Evolutionary conservation across 2,888 invertebrate species (phyloP).

Genomic region (Plusia festucae): DNA sequence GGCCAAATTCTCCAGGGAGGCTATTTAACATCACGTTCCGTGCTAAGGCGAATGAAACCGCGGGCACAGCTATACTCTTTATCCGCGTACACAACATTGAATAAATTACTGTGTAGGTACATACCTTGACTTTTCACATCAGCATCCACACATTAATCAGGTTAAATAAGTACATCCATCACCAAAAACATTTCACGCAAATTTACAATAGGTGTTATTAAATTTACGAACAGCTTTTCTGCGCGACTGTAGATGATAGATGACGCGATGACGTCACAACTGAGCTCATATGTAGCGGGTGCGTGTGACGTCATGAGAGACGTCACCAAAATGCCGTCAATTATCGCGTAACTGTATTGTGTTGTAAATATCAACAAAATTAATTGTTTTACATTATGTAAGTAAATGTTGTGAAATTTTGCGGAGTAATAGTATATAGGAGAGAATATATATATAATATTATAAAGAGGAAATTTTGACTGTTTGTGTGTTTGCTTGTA

Average conservation of each 20-base stretch:
- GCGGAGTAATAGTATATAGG: too few relatives aligned
- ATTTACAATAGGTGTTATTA: conserved; percentile 48
- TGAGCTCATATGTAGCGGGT: conserved; percentile 39
- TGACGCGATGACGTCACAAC: conserved; percentile 45
- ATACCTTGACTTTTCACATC: background rate
- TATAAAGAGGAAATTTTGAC: too few relatives aligned
- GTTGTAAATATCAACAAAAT: background rate
- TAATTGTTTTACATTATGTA: background rate
- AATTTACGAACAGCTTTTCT: conserved; percentile 36
- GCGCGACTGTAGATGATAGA: conserved; percentile 43
- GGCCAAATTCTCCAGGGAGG: too few relatives aligned
- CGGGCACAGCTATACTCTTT: too few relatives aligned
- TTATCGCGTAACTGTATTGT: conserved; percentile 21
- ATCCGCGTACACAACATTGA: background rate
- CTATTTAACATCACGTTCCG: too few relatives aligned
- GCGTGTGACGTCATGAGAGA: conserved; percentile 31
- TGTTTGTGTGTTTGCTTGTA: too few relatives aligned
- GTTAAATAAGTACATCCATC: conserved; percentile 11
- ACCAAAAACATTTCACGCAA: conserved; percentile 32
- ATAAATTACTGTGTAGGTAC: background rate
- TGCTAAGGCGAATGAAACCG: too few relatives aligned
- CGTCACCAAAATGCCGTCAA: conserved; percentile 49
- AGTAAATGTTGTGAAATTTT: too few relatives aligned
- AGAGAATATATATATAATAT: too few relatives aligned
- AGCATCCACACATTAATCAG: background rate